Conservation (phyloP, 2,888 invertebrate genomes). For the Lepidocyrtinus sp. region DNA sequence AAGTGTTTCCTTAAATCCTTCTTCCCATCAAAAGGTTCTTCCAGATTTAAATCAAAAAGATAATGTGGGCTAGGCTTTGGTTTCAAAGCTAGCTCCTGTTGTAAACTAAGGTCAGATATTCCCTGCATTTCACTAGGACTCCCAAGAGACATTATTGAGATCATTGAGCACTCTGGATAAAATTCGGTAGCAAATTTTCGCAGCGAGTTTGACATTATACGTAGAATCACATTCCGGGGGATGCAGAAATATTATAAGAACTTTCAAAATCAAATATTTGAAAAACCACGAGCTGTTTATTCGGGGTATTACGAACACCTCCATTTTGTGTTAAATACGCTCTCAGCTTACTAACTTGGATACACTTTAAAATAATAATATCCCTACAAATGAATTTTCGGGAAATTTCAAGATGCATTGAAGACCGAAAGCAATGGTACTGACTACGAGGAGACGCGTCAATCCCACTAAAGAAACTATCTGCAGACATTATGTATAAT, state of each 20-base stretch:
- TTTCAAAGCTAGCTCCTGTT: not conserved
- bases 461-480: no score
- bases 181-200: constrained; percentile 5
- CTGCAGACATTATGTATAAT: no score
- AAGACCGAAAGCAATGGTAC: no score
- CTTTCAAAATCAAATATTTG: not conserved
- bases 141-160: not conserved
- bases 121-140: constrained; percentile 2
- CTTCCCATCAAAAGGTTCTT: constrained; percentile 1
- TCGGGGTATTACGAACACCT: no score
- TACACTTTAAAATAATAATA: not conserved
- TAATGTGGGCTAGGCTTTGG: not conserved
- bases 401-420: no score
- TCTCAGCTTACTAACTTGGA: no score
- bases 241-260: not conserved
- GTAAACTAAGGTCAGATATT: not conserved
- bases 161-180: constrained; percentile 29
- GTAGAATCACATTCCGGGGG: not conserved
- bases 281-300: no score
- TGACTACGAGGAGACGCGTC: no score
- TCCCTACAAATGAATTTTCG: no score
- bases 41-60: not conserved
- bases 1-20: constrained; percentile 9
- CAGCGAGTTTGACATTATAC: constrained; percentile 16
- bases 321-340: no score